These are phyloP conservation scores for Propsilocerus akamusi DNA, from an alignment of 1,140 invertebrate species.

Conservation along the genomic window DNA sequence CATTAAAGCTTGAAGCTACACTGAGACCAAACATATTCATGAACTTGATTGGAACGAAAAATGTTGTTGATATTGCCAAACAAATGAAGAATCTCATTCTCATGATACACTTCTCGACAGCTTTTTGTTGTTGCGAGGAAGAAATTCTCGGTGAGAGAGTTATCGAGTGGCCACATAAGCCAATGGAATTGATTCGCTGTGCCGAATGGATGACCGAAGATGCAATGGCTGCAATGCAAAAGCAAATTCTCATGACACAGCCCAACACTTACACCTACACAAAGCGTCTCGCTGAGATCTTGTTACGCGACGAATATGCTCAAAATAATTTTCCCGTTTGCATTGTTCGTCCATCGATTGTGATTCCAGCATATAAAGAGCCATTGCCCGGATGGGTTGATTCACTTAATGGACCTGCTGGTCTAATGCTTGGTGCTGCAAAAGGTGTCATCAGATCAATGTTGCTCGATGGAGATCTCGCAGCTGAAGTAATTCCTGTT, in stretches of 20 bases:
- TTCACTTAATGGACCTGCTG: slow-evolving; percentile 73
- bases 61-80: slow-evolving; percentile 32
- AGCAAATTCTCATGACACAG: slow-evolving; percentile 41
- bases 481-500: slow-evolving; percentile 64
- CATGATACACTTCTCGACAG: slow-evolving; percentile 48
- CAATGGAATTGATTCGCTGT: slow-evolving; percentile 45
- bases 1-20: slow-evolving; percentile 39
- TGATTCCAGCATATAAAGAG: slow-evolving; percentile 34
- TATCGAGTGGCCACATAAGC: slow-evolving; percentile 41
- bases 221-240: slow-evolving; percentile 41
- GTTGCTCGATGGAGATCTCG: slow-evolving; percentile 45
- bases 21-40: slow-evolving; percentile 35
- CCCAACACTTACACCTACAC: slow-evolving; percentile 61
- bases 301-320: slow-evolving; percentile 38
- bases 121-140: slow-evolving; percentile 36
- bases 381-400: slow-evolving; percentile 62
- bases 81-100: slow-evolving; percentile 31
- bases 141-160: slow-evolving; percentile 44
- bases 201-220: slow-evolving; percentile 49
- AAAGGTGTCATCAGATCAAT: slow-evolving; percentile 68
- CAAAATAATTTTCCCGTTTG: slow-evolving; percentile 23
- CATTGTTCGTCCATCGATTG: slow-evolving; percentile 35
- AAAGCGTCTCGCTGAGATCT: slow-evolving; percentile 45
- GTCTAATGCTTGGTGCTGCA: slow-evolving; percentile 45
- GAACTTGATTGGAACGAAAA: slow-evolving; percentile 36